These are phyloP conservation scores for Amphiprion clarkii DNA, from an alignment of 2,797 vertebrate genomes.

Conservation along the genomic window DNA sequence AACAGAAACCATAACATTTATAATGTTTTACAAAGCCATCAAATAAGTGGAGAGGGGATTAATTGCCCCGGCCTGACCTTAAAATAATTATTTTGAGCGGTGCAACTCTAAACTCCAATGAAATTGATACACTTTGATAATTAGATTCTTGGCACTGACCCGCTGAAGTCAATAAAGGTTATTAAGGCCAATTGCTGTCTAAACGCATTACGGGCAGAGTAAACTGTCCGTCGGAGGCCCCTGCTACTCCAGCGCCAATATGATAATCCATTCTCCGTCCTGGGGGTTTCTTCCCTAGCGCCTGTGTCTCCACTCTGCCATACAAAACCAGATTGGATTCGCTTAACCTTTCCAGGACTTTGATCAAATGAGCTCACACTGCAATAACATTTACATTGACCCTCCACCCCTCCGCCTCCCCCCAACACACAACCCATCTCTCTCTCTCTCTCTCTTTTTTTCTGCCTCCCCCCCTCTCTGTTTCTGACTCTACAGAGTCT, in stretches of 20 bases:
- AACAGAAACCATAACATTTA: conserved; percentile 86
- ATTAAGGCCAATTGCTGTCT: conserved; percentile 93
- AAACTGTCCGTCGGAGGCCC: conserved; percentile 88
- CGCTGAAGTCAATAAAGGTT: conserved; percentile 94
- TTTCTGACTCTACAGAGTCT: conserved; percentile 55
- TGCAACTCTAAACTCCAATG: conserved; percentile 91
- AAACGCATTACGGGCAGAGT: conserved; percentile 87
- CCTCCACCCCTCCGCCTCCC: conserved; percentile 59
- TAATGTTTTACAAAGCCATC: conserved; percentile 91
- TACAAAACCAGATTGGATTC: conserved; percentile 92
- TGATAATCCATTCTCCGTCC: conserved; percentile 89
- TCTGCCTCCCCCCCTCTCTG: conserved; percentile 42
- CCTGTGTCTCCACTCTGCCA: conserved; percentile 88
- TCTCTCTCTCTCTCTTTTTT: conserved; percentile 21
- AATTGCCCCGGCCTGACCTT: conserved; percentile 89
- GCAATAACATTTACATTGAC: conserved; percentile 93
- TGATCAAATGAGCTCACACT: conserved; percentile 91
- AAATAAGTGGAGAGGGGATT: conserved; percentile 90
- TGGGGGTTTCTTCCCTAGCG: conserved; percentile 83
- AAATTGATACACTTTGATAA: conserved; percentile 97
- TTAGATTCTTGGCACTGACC: conserved; percentile 92
- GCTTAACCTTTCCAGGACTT: conserved; percentile 91
- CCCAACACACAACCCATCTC: conserved; percentile 45
- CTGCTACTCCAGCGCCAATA: conserved; percentile 88
- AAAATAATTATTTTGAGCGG: conserved; percentile 91